Conservation (phyloP, 2,113 vertebrate genomes). For the Toxostoma redivivum region DNA sequence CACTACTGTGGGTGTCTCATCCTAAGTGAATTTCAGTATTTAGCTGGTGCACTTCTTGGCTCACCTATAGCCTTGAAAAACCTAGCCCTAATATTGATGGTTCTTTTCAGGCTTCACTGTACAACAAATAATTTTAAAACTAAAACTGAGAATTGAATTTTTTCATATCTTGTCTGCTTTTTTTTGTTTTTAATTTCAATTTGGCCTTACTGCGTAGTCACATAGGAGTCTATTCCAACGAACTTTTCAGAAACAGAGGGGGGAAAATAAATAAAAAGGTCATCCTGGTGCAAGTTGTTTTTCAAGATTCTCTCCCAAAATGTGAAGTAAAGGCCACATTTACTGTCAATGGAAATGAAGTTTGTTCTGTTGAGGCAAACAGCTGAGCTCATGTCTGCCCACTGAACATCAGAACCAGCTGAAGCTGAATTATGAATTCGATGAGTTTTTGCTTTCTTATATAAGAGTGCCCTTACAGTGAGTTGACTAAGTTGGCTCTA, state of each 20-base stretch:
- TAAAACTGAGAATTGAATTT: neutral
- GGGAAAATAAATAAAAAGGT: accelerated
- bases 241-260: neutral
- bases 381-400: neutral
- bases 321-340: neutral
- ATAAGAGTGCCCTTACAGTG: neutral
- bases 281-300: neutral
- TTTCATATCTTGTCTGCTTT: neutral
- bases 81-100: neutral
- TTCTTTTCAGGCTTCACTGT: neutral
- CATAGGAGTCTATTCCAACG: neutral
- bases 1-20: neutral
- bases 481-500: neutral
- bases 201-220: neutral
- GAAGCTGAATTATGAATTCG: neutral
- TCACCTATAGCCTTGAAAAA: neutral
- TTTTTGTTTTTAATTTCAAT: neutral
- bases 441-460: neutral
- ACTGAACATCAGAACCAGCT: neutral
- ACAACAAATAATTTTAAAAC: neutral
- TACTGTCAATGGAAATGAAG: neutral
- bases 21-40: neutral
- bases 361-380: neutral
- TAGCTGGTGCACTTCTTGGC: neutral
- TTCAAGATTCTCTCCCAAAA: neutral